phyloP scores from a whole-genome alignment of 92 coral and sea anemone genomes.

The Montipora capitata region DNA sequence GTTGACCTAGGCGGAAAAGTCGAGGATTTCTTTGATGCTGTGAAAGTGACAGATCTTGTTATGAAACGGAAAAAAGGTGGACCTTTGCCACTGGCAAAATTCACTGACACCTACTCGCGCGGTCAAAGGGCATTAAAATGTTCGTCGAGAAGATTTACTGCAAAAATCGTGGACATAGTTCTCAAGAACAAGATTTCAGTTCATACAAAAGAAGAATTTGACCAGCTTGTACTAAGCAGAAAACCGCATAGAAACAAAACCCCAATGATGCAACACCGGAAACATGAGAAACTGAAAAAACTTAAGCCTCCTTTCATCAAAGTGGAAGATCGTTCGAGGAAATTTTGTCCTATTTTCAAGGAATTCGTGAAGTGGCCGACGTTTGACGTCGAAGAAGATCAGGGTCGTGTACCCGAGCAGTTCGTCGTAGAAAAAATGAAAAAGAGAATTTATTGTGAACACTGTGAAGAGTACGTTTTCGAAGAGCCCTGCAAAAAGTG shows the following conservation, averaged over 20 bases:
- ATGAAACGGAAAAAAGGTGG: neutral
- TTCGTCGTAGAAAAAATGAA: no score
- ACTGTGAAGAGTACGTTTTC: no score
- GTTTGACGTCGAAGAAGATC: neutral
- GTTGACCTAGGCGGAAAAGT: constrained; percentile 46
- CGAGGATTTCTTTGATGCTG: constrained; percentile 45
- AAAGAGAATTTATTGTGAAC: no score
- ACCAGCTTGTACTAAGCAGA: neutral
- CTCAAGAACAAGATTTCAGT: constrained; percentile 19
- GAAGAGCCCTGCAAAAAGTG: no score
- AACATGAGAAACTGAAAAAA: neutral
- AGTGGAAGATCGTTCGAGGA: constrained; percentile 17
- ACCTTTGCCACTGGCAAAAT: constrained; percentile 1
- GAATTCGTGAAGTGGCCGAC: constrained; percentile 57
- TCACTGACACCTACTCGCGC: constrained; percentile 19
- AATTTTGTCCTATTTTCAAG: constrained; percentile 39
- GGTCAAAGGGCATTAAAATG: constrained; percentile 47
- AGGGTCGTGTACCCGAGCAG: no score
- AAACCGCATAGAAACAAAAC: neutral
- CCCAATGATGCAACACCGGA: constrained; percentile 4
- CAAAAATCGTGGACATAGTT: neutral
- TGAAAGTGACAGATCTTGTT: constrained; percentile 39
- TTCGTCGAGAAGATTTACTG: constrained; percentile 22
- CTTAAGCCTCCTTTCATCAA: constrained; percentile 29
- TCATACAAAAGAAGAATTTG: neutral